Conservation (phyloP, 2,797 vertebrate genomes). For the Anas flavirostris region DNA sequence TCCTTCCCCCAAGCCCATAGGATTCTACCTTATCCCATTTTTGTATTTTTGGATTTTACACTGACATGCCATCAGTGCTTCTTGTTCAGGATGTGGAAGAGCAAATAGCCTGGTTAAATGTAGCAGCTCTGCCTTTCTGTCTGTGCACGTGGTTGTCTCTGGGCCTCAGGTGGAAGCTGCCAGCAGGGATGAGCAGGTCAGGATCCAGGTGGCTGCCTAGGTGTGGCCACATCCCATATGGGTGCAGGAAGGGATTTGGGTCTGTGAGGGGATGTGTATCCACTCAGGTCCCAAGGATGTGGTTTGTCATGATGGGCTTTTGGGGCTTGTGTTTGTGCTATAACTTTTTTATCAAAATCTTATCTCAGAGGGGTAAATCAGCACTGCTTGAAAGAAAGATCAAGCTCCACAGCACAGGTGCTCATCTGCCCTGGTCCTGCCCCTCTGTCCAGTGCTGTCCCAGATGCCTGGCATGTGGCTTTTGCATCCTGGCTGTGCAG, state of each 20-base stretch:
- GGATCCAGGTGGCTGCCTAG: neutral
- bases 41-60: neutral
- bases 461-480: neutral
- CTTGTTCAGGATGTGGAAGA: neutral
- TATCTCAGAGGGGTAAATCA: neutral
- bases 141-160: neutral
- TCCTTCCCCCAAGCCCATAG: neutral
- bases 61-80: accelerated
- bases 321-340: neutral
- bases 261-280: too few relatives aligned
- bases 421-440: neutral
- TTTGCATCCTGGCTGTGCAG: neutral
- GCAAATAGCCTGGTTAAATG: neutral
- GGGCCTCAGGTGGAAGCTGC: neutral
- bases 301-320: neutral
- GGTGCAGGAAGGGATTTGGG: neutral
- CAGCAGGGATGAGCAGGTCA: accelerated
- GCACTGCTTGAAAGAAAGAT: neutral
- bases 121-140: neutral
- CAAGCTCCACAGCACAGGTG: neutral
- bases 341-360: neutral
- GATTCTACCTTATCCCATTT: neutral
- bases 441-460: neutral
- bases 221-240: neutral
- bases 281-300: neutral